Base-by-base conservation (phyloP, 2,113 vertebrate genomes). In the Macrotis lagotis region DNA sequence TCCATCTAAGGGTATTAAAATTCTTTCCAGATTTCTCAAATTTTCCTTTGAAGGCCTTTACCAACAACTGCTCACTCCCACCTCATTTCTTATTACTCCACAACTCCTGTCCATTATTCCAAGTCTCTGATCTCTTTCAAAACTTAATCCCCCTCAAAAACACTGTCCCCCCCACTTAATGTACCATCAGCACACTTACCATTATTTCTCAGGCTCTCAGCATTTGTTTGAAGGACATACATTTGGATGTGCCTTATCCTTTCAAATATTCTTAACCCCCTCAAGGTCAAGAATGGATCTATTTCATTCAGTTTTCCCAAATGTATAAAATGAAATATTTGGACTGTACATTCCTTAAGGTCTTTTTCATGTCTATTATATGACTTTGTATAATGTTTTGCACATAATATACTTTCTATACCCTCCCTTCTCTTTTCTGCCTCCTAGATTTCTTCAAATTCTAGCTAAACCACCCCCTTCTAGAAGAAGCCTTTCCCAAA, bases 311-410 rank as follows among this genome's bases (percentile, higher is more conserved):
- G 89, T 0, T 74, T 88, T 31, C 49, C 91, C 25, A 5, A 91
- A 52, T 95, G 83, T 37, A 51, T 59, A 93, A 94, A 90, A 9
- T 91, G 93, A 96, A 49, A 12, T 83, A 8, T 48, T 44, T 88
- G 26, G 92, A 94, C 50, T 93, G 92, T 93, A 51, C 28, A 22
- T 94, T 88, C 95, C 50, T 12, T 11, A 48, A 96, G n/a, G 89
- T 50, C 48, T 88, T 50, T 59, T 93, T 8, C 93, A 95, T 44
- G 3, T 88, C 28, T 89, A 93, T 48, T 51, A 88, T 66, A 94
- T 89, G 90, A 90, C 12, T 51, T 47, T 37, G 51, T 37, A 94
- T 55, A 88, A 44, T 47, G 47, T 16, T 91, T 51, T 91, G 31
- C 25, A 50, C 44, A 47, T 52, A 59, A 89, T 52, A 94, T 7